phyloP scores from a whole-genome alignment of 2,797 vertebrate genomes.

The Rhinatrema bivittatum region DNA sequence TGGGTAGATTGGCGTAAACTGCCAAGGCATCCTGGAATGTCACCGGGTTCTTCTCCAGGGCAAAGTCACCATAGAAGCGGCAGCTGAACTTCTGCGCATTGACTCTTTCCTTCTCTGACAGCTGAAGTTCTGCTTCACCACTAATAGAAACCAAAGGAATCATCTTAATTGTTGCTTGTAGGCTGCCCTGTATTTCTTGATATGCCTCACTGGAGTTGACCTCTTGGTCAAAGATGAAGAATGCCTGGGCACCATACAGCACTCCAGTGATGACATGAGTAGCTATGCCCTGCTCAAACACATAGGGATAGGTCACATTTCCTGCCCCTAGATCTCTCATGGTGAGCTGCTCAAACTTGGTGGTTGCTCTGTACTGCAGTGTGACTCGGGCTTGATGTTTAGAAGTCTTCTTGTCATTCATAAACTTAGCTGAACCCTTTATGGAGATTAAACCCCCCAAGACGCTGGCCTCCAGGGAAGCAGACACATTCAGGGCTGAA shows the following conservation, averaged over 20 bases:
- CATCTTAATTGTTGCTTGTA: background rate
- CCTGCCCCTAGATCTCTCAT: constrained; percentile 7
- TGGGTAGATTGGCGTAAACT: background rate
- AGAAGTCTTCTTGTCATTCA: constrained; percentile 20
- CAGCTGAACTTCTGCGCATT: background rate
- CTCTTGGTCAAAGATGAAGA: constrained; percentile 20
- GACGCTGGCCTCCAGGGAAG: constrained; percentile 23
- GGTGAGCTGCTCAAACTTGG: constrained; percentile 20
- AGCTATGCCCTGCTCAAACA: constrained; percentile 6
- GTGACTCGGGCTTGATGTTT: constrained; percentile 20
- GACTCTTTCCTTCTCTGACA: background rate
- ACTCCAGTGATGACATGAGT: constrained; percentile 27
- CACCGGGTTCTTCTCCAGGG: constrained; percentile 23
- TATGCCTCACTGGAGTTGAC: background rate
- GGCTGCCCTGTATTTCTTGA: background rate
- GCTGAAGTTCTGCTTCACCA: background rate
- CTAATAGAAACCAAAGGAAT: background rate
- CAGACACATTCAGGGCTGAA: constrained; percentile 13
- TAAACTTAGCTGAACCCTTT: constrained; percentile 21
- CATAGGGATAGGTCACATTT: background rate
- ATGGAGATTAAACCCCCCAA: constrained; percentile 16
- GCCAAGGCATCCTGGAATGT: constrained; percentile 20
- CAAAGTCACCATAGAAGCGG: constrained; percentile 2
- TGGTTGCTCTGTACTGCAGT: constrained; percentile 20
- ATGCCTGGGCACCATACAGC: constrained; percentile 17